Conservation (phyloP, 2,797 vertebrate genomes). For the Sebastolobus alascanus region DNA sequence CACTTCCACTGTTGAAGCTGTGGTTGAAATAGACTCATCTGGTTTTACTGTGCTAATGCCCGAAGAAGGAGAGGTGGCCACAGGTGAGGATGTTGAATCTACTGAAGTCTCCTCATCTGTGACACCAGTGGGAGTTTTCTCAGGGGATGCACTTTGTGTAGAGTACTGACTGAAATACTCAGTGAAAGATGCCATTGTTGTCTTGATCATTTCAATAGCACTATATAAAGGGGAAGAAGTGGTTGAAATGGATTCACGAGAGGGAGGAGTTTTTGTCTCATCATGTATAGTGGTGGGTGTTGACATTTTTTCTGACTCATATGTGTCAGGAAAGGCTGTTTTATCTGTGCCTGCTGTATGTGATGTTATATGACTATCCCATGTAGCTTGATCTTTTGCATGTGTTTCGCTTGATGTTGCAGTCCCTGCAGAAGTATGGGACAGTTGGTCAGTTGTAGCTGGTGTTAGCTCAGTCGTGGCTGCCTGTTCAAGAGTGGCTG, state of each 20-base stretch:
- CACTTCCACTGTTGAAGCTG: conserved; percentile 3
- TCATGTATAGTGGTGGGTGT: background rate
- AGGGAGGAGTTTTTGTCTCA: conserved; percentile 13
- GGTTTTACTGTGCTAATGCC: conserved; percentile 9
- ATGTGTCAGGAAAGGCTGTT: background rate
- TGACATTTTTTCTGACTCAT: conserved; percentile 3
- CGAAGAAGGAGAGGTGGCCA: background rate
- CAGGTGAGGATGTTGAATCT: conserved; percentile 5
- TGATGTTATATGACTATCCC: conserved; percentile 14
- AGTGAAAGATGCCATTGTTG: conserved; percentile 64
- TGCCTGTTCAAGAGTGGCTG: conserved; percentile 28
- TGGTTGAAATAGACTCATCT: conserved; percentile 3
- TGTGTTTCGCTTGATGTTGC: background rate
- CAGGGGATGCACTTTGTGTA: conserved; percentile 31
- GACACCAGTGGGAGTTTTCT: conserved; percentile 8
- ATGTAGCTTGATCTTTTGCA: conserved; percentile 11
- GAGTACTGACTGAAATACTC: conserved; percentile 56
- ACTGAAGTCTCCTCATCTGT: conserved; percentile 24
- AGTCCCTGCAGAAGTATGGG: background rate
- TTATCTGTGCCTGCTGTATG: conserved; percentile 24
- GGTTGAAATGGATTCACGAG: conserved; percentile 26
- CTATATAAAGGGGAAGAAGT: conserved; percentile 54
- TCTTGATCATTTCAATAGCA: conserved; percentile 60
- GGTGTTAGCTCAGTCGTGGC: conserved; percentile 35
- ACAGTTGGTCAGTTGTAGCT: conserved; percentile 25